Base-by-base conservation (phyloP, 2,797 vertebrate species). In the Luscinia luscinia region DNA sequence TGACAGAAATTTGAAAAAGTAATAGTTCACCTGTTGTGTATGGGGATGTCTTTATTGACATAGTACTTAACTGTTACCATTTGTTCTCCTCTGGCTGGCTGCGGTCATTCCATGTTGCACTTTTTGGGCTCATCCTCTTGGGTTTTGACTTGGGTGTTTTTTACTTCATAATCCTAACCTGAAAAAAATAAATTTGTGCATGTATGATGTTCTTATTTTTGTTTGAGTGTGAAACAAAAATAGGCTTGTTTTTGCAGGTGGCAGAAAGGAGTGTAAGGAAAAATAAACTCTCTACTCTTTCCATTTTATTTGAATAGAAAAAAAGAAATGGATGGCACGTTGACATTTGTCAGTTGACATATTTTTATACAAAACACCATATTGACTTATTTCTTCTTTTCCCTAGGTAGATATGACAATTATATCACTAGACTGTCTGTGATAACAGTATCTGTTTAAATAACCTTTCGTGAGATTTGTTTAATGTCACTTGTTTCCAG, bases 31-130 rank as follows among this genome's bases (percentile, higher is more conserved):
- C 4, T 80, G 14, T 82, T 27, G 3, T 0, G 1, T 76, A 10
- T 30, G 18, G 15, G 30, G 9, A 21, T 84, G 28, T n/a, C 46
- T 63, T 13, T 72, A 32, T 7, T 34, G 70, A 17, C 9, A 2
- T 49, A 34, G 34, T 32, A 27, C 27, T 72, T 83, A 15, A 30
- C 10, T 75, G 19, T 52, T 73, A 62, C n/a, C 7, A 2, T 72
- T 80, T 41, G 7, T 79, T 87, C 40, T 85, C 9, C 38, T 74
- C 4, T 15, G 30, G 6, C 41, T 57, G 26, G 10, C 28, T 68
- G 15, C 0, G 0, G 67, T 81, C 19, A 5, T 61, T 84, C 27
- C 8, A 5, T 5, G 3, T 75, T 82, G 34, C 5, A 5, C 26
- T 76, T 68, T 4, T 27, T 58, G 40, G 51, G 70, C 24, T 55